Base-by-base conservation (phyloP, 2,113 vertebrate species). In the Osmerus mordax region DNA sequence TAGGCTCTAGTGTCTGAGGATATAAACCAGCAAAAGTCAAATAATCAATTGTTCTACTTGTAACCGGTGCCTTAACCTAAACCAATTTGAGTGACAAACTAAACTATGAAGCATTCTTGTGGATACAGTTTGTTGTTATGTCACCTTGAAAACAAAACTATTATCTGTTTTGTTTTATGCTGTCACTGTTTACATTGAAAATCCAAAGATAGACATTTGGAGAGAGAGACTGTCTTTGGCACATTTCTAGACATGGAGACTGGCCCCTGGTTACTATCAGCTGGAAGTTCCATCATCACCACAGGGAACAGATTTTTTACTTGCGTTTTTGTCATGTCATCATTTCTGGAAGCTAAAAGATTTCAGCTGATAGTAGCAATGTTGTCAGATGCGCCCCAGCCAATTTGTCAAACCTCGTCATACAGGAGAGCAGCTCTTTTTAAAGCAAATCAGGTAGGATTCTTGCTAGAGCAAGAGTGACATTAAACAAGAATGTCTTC, bases 261-360 rank as follows among this genome's bases (percentile, higher is more conserved):
- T 70, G 64, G 77, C 69, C 76, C 79, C 78, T 79, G 53, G 52
- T 52, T 73, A 29, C 66, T 84, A 81, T 73, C 85, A 82, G 80
- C 72, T 55, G 75, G 82, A 54, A 66, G 68, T 72, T 74, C 73
- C 67, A 81, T 70, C 77, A 78, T 81, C 75, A 74, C 78, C 76
- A 15, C 19, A 54, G 71, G 68, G 85, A 90, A 83, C 87, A 85
- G 81, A 88, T 81, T 89, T 79, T 79, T 72, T 73, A 73, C 79
- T 83, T 71, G 72, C 25, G 80, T 74, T 87, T 89, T 72, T 89
- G 84, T 78, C 64, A 55, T 5, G 72, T 89, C 83, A 87, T 89
- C 85, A 80, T 77, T 85, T 86, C 71, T 19, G 23, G 74, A 69
- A 59, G 79, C 79, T 77, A 77, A 76, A 62, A 82, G 55, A 82